These are phyloP conservation scores for Muntiacus muntjak DNA, from an alignment of 2,113 vertebrate genomes.

Conservation along the genomic window DNA sequence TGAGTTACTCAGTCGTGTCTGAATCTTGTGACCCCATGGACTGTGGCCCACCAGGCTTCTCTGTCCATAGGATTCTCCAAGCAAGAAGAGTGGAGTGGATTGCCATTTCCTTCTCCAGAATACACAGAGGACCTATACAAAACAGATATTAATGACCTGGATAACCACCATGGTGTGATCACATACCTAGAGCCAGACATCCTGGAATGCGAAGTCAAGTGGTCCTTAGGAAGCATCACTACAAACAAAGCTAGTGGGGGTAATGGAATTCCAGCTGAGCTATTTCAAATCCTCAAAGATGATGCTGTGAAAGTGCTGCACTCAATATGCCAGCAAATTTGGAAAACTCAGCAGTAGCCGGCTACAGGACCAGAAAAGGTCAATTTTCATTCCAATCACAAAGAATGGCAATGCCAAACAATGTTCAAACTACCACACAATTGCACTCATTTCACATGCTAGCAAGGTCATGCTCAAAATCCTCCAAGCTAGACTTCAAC, in stretches of 20 bases:
- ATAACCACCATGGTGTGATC: not conserved
- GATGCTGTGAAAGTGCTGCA: not conserved
- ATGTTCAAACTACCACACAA: not conserved
- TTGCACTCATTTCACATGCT: not conserved
- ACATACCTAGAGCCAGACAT: not conserved
- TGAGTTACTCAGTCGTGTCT: too few species aligned
- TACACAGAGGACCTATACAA: not conserved
- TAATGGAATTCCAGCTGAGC: not conserved
- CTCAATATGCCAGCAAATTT: not conserved
- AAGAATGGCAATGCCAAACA: not conserved
- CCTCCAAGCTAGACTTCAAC: not conserved
- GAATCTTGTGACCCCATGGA: too few species aligned
- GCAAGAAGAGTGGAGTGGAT: not conserved
- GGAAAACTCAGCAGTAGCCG: not conserved
- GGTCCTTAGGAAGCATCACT: not conserved
- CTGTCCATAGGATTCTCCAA: not conserved
- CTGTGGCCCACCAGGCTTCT: not conserved
- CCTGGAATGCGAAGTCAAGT: not conserved
- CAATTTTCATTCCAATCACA: not conserved
- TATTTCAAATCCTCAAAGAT: not conserved
- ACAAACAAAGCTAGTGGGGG: not conserved
- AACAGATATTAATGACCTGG: not conserved
- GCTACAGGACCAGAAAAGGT: not conserved
- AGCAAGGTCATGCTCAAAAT: not conserved
- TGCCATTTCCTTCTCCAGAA: not conserved